Evolutionary conservation across 2,113 vertebrate genomes (phyloP), one percentile per base, ranked within the genome.

Genomic region (Protomyctophum bolini): DNA sequence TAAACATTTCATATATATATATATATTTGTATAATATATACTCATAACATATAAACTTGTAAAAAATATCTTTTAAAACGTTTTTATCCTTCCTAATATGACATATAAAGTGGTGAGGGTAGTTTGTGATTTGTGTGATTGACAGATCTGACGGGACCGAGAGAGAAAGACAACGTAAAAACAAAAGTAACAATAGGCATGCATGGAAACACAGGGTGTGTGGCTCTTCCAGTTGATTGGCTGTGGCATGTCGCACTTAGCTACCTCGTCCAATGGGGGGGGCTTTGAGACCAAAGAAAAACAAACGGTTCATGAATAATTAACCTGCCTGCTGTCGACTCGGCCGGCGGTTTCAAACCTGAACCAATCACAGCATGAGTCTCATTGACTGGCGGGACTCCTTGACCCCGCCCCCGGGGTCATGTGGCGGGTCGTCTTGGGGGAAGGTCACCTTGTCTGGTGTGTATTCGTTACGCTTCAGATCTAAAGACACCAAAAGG

Each of bases 381-480:
- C 92, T 95, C 90, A 98, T 91, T 33, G 97, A 97, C 61, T 92
- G 93, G 72, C 91, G 93, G 0, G 94, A 92, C 87, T 98, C 96
- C 94, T 95, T 98, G 92, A 93, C 92, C 70, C 94, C 90, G 77
- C 90, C 92, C 66, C 93, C 96, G 66, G 94, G 87, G 78, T 95
- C 95, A 66, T 95, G 85, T 62, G 93, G 88, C 83, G 93, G 88
- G 84, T 97, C 96, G 0, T 98, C 97, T 71, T 96, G 96, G 87
- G 95, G 93, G 83, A 98, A 94, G 6, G 93, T 90, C 46, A 96
- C 92, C 87, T 94, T 98, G 81, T 98, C 98, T 46, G 97, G 98
- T 0, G 98, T 99, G 88, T 99, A 99, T 76, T 99, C 98, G 0
- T 99, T 99, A 76, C 97, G 92, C 91, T 97, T 98, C 82, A 99